Conservation (phyloP, 2,888 invertebrate species). For the Serripes groenlandicus region DNA sequence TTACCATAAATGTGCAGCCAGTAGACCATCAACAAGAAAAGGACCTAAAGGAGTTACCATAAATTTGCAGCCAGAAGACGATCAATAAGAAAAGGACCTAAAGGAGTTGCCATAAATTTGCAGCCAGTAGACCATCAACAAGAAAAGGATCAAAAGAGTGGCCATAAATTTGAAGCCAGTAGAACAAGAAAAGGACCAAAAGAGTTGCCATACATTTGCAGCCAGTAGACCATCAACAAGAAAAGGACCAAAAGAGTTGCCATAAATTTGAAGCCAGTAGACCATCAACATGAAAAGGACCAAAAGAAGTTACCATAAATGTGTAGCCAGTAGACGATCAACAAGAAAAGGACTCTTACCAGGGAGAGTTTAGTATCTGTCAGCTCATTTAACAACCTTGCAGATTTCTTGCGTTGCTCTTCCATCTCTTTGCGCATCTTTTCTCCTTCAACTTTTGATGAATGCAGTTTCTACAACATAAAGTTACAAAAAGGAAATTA, state of each 20-base stretch:
- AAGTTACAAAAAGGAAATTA: too few species aligned
- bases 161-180: background rate
- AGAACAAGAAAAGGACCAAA: background rate
- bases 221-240: background rate
- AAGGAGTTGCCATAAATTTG: too few species aligned
- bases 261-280: background rate
- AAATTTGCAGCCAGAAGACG: background rate
- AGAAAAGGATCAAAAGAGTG: too few species aligned
- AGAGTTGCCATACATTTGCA: background rate
- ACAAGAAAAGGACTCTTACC: too few species aligned
- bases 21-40: too few species aligned
- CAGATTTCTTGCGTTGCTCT: slow-evolving; percentile 54
- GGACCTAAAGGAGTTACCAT: too few species aligned
- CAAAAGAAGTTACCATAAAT: background rate
- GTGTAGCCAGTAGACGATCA: too few species aligned
- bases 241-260: background rate
- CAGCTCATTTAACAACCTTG: slow-evolving; percentile 49
- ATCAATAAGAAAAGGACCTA: too few species aligned
- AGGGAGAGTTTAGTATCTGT: slow-evolving; percentile 54
- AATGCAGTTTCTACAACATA: slow-evolving; percentile 61
- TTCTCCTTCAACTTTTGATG: slow-evolving; percentile 56
- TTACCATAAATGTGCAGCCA: background rate
- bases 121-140: too few species aligned
- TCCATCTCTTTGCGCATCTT: slow-evolving; percentile 59
- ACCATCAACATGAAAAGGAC: background rate